Conservation (phyloP, 2,888 invertebrate genomes). For the Acleris holmiana region DNA sequence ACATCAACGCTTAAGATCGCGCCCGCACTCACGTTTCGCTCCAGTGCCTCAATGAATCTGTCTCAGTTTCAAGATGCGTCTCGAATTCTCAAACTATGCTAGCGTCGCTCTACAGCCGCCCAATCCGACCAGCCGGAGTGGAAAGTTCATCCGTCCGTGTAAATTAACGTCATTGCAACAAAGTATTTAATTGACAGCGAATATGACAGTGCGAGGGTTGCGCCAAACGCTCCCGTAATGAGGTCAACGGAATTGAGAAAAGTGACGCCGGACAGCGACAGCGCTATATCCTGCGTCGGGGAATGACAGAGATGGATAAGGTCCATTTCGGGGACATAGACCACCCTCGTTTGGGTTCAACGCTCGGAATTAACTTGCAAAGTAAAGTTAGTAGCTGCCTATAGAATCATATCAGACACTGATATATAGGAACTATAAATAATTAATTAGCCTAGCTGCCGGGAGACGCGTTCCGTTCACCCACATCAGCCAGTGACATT, state of each 20-base stretch:
- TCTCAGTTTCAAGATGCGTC: conserved; percentile 15
- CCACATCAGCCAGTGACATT: conserved; percentile 75
- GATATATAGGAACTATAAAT: conserved; percentile 72
- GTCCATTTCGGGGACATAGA: conserved; percentile 44
- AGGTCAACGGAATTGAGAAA: conserved; percentile 80
- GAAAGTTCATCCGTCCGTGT: conserved; percentile 54
- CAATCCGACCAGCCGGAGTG: conserved; percentile 38
- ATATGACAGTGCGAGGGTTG: conserved; percentile 69
- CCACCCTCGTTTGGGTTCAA: conserved; percentile 42
- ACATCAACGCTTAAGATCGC: conserved; percentile 51
- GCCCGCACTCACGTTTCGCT: conserved; percentile 36
- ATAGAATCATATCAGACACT: conserved; percentile 37
- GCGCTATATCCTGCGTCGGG: conserved; percentile 50
- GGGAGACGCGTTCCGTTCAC: conserved; percentile 59
- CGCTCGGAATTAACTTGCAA: conserved; percentile 62
- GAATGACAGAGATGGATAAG: conserved; percentile 48
- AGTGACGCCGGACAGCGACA: conserved; percentile 60
- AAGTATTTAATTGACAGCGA: conserved; percentile 73
- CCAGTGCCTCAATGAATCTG: conserved; percentile 51
- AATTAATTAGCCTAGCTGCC: conserved; percentile 65
- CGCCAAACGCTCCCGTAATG: conserved; percentile 70
- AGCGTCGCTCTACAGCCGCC: background rate
- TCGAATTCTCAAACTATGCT: conserved; percentile 13
- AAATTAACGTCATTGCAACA: conserved; percentile 53
- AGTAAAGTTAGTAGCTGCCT: conserved; percentile 56